A percentile compares a stretch with the other conserved stretches of the same genome.
phyloP scores from a whole-genome alignment of 2,888 invertebrate genomes.

The Dolomedes plantarius region DNA sequence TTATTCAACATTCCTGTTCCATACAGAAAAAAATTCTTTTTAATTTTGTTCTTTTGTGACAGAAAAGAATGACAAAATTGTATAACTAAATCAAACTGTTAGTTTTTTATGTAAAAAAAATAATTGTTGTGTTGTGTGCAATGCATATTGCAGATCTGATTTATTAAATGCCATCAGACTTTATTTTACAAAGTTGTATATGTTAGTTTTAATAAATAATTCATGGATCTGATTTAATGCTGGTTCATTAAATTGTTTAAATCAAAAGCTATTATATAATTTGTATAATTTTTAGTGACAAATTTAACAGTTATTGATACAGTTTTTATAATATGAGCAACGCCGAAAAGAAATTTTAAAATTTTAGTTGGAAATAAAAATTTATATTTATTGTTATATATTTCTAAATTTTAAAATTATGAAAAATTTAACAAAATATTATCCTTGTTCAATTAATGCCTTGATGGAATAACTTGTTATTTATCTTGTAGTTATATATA shows the following conservation, averaged over 20 bases:
- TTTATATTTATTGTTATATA: not conserved
- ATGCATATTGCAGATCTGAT: conserved; percentile 22
- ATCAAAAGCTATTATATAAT: too few relatives aligned
- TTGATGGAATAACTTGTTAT: not conserved
- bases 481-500: not conserved
- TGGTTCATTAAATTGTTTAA: conserved; percentile 1
- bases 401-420: conserved; percentile 6
- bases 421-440: not conserved
- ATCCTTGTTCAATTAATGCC: not conserved
- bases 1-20: conserved; percentile 48
- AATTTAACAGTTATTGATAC: too few relatives aligned
- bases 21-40: not conserved
- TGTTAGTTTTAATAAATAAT: not conserved
- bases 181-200: not conserved
- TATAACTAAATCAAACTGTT: not conserved
- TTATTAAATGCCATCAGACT: not conserved
- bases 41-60: not conserved
- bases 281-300: too few relatives aligned
- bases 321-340: too few relatives aligned
- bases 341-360: too few relatives aligned
- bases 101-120: not conserved
- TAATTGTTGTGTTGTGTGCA: not conserved
- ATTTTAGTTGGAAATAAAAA: too few relatives aligned
- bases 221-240: conserved; percentile 11
- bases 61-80: not conserved